A percentile compares a stretch with the other conserved stretches of the same genome.
Evolutionary conservation across 92 coral and sea anemone genomes (phyloP).

Genomic region (Diadumene lineata): DNA sequence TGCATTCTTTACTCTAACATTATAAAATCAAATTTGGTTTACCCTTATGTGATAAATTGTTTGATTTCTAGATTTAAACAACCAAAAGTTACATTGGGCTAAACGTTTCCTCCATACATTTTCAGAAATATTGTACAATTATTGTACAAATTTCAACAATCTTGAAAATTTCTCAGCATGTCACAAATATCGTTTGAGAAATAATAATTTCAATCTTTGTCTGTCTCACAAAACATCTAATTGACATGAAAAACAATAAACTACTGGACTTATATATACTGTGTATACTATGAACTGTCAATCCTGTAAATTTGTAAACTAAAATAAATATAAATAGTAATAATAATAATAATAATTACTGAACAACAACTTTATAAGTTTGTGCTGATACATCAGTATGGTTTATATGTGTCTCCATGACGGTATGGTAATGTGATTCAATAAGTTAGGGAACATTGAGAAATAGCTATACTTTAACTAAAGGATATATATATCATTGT

Average conservation of each 20-base stretch:
- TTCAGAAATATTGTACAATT: too few relatives aligned
- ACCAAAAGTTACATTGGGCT: too few relatives aligned
- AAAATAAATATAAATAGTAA: background rate
- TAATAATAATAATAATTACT: background rate
- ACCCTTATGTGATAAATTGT: too few relatives aligned
- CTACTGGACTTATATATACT: background rate
- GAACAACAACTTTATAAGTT: background rate
- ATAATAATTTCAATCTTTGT: background rate
- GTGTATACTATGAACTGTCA: background rate
- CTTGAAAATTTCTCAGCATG: background rate
- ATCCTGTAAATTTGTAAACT: background rate
- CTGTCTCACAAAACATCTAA: background rate
- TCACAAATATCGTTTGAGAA: too few relatives aligned
- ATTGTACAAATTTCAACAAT: too few relatives aligned
- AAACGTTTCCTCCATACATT: too few relatives aligned
- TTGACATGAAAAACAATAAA: background rate
- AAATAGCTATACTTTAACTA: too few relatives aligned
- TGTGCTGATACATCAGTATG: background rate
- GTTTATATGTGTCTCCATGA: background rate
- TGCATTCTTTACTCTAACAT: too few relatives aligned
- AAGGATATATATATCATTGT: too few relatives aligned
- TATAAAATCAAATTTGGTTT: too few relatives aligned
- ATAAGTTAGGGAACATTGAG: too few relatives aligned
- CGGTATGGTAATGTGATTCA: background rate
- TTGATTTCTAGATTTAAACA: too few relatives aligned